Percentiles rank a stretch among this genome's conserved stretches.
phyloP scores from a whole-genome alignment of 2,888 invertebrate genomes.

The Meiosimyza platycephala region DNA sequence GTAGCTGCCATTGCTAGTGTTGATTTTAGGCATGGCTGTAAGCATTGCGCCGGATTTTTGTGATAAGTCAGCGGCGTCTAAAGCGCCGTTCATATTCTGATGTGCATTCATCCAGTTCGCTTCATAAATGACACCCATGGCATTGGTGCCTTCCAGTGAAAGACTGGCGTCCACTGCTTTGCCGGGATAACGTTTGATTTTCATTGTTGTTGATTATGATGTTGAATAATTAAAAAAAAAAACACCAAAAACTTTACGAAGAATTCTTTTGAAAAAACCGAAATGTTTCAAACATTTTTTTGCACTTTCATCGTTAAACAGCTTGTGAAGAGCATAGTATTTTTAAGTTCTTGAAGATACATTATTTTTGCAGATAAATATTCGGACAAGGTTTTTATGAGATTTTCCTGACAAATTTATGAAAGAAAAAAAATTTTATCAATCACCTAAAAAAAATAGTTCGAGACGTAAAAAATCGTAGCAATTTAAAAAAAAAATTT shows the following conservation, averaged over 20 bases:
- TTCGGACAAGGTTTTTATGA: too few species aligned
- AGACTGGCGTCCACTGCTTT: slow-evolving; percentile 79
- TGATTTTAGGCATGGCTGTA: slow-evolving; percentile 21
- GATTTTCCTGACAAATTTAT: too few species aligned
- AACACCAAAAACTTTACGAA: not conserved
- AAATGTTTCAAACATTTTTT: slow-evolving; percentile 16
- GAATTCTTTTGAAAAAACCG: not conserved
- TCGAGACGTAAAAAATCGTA: too few species aligned
- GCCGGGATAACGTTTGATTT: slow-evolving; percentile 86
- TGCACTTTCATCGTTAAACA: slow-evolving; percentile 20
- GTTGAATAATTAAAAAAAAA: slow-evolving; percentile 38
- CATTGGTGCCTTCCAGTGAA: slow-evolving; percentile 77
- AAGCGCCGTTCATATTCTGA: slow-evolving; percentile 44
- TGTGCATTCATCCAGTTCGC: slow-evolving; percentile 86
- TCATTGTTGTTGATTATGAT: slow-evolving; percentile 70
- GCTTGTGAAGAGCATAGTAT: slow-evolving; percentile 51
- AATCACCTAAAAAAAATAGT: too few species aligned
- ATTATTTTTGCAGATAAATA: too few species aligned
- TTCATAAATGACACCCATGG: slow-evolving; percentile 83
- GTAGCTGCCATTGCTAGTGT: slow-evolving; percentile 50
- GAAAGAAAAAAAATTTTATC: too few species aligned
- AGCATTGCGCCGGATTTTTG: slow-evolving; percentile 14
- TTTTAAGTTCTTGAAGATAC: too few species aligned
- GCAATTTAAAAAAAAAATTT: too few species aligned
- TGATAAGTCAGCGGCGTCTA: slow-evolving; percentile 1